Percentiles rank a stretch among this genome's conserved stretches.
Conservation (phyloP, 2,888 invertebrate species). For the Penaeus monodon region DNA sequence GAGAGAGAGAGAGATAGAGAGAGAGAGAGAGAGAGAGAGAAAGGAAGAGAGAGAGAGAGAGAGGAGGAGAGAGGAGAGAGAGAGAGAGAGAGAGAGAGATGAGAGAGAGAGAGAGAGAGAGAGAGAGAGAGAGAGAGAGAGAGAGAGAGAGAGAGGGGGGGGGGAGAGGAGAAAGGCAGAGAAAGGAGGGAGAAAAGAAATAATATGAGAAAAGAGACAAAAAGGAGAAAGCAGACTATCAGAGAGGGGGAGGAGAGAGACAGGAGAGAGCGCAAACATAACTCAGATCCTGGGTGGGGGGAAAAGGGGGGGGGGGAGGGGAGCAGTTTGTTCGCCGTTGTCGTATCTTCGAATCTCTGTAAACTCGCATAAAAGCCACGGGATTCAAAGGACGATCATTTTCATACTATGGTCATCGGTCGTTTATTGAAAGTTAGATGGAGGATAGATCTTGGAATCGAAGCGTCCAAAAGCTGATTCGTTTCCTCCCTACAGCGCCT, state of each 20-base stretch:
- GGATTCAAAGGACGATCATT: conserved; percentile 11
- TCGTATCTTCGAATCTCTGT: background rate
- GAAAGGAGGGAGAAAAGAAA: too few relatives aligned
- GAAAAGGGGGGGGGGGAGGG: too few relatives aligned
- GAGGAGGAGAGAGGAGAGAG: conserved; percentile 34
- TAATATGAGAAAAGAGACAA: too few relatives aligned
- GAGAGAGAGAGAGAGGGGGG: background rate
- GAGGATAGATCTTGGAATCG: conserved; percentile 6
- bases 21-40: conserved; percentile 31
- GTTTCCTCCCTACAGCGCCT: too few relatives aligned
- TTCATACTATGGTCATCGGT: conserved; percentile 16
- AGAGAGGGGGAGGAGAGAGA: too few relatives aligned
- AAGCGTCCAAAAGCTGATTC: background rate
- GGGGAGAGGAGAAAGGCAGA: too few relatives aligned
- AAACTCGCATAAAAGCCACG: background rate
- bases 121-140: background rate
- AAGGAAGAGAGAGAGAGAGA: conserved; percentile 34
- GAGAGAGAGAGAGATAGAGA: too few relatives aligned
- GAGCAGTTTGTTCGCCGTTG: background rate
- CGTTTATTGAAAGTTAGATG: background rate
- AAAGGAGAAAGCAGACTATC: too few relatives aligned
- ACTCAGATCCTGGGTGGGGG: too few relatives aligned
- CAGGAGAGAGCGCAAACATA: too few relatives aligned
- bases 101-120: conserved; percentile 34
- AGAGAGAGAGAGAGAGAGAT: conserved; percentile 20